Conservation (phyloP, 1,140 invertebrate species). For the Drosophila willistoni region DNA sequence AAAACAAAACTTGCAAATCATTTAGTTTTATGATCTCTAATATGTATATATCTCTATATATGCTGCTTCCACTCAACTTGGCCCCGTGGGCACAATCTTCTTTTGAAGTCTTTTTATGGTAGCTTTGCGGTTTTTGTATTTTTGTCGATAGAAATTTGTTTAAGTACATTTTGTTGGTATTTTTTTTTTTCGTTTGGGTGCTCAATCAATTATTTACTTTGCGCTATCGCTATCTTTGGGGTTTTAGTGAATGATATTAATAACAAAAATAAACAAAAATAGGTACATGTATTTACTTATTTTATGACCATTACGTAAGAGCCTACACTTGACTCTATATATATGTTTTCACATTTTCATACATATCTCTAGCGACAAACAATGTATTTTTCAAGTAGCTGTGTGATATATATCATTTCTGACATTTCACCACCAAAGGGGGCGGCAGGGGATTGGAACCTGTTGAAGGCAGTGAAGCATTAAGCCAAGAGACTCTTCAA, state of each 20-base stretch:
- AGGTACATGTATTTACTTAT: constrained; percentile 3
- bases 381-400: constrained; percentile 21
- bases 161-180: not conserved
- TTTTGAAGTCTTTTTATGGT: constrained; percentile 27
- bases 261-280: constrained; percentile 22
- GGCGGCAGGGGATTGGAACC: not conserved
- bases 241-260: constrained; percentile 22
- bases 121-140: constrained; percentile 17
- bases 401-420: constrained; percentile 25
- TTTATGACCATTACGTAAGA: constrained; percentile 18
- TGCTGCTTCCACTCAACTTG: constrained; percentile 1
- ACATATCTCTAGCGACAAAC: constrained; percentile 17
- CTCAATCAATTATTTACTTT: constrained; percentile 22
- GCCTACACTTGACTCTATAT: not conserved
- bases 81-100: constrained; percentile 14
- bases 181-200: constrained; percentile 13
- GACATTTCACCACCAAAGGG: constrained; percentile 1
- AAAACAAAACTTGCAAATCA: not conserved
- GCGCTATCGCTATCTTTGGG: constrained; percentile 1
- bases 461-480: constrained; percentile 25
- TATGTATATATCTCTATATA: not conserved
- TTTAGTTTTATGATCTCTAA: constrained; percentile 15
- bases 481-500: constrained; percentile 9
- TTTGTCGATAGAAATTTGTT: not conserved
- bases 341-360: not conserved